These are phyloP conservation scores for Eledona agricola DNA, from an alignment of 2,888 invertebrate species.

Conservation along the genomic window DNA sequence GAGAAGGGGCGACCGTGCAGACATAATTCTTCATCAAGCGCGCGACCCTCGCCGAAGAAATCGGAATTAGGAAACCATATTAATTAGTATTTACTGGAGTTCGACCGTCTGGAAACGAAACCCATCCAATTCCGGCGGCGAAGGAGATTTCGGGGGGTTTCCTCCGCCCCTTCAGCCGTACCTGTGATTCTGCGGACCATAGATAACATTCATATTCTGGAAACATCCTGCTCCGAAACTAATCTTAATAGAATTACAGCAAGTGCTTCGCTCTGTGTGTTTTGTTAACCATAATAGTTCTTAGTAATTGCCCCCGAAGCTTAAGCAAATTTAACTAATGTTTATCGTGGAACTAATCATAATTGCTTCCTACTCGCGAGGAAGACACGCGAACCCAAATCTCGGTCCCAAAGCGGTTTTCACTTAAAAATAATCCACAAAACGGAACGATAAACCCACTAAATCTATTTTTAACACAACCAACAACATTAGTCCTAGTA, in stretches of 20 bases:
- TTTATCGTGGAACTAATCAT: conserved; percentile 38
- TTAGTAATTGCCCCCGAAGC: conserved; percentile 38
- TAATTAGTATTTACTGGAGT: conserved; percentile 48
- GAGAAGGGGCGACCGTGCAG: conserved; percentile 29
- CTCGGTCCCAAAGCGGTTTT: too few species aligned
- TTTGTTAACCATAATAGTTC: conserved; percentile 40
- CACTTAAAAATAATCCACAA: too few species aligned
- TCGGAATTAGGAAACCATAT: conserved; percentile 43
- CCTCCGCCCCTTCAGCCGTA: conserved; percentile 27
- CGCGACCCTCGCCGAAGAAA: conserved; percentile 36
- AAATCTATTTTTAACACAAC: too few species aligned
- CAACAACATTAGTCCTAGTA: too few species aligned
- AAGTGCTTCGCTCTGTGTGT: conserved; percentile 37
- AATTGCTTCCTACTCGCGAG: conserved; percentile 26
- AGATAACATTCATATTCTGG: conserved; percentile 44
- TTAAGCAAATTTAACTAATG: conserved; percentile 40
- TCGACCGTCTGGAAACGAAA: conserved; percentile 38
- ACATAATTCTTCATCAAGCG: conserved; percentile 44
- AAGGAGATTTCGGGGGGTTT: conserved; percentile 7
- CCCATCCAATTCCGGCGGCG: conserved; percentile 32
- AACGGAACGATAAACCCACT: too few species aligned
- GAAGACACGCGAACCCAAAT: conserved; percentile 14
- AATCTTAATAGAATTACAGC: conserved; percentile 42
- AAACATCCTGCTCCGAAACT: conserved; percentile 41
- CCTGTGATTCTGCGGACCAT: conserved; percentile 41